Base-by-base conservation (phyloP, 2,113 vertebrate genomes). In the Oenanthe oenanthe region DNA sequence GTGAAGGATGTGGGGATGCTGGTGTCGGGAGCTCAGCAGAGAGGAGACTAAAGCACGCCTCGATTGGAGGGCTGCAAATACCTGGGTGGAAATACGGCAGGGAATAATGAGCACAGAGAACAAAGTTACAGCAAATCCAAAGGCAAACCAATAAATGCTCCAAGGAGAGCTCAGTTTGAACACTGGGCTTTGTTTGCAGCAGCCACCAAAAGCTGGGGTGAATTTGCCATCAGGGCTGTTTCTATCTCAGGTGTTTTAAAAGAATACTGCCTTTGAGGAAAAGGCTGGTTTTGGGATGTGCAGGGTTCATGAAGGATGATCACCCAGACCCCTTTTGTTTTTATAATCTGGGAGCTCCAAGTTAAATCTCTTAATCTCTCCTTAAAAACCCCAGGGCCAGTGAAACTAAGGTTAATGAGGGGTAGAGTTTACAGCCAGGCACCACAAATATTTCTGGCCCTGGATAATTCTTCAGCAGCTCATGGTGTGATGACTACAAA, bases 71-170 rank as follows among this genome's bases (percentile, higher is more conserved):
- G 57, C 40, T 85, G 67, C 57, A 71, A 92, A 58, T 36, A 50
- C 48, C 17, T 58, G 10, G 15, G 17, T 73, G 76, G 68, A 80
- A 88, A 87, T 25, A 57, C 5, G 78, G 28, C 63, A 36, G 54
- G 19, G 68, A 74, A 77, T 66, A 63, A 87, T 0, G 2, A 53
- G 50, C 2, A 5, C 0, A 0, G 38, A 50, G 32, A 53, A 22
- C 51, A 58, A 43, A 83, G 17, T 31, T 43, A 28, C 18, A 38
- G 15, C 50, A 86, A 87, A 81, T 74, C 68, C 67, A 38, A 89
- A 77, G 54, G 21, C 38, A 36, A 86, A 75, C 24, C 22, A 80
- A 50, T 38, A 77, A 84, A 42, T 0, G 0, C 17, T 50, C 5
- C 0, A 0, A 3, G 9, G 36, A 74, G 53, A 86, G 20, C 12